Evolutionary conservation across 2,888 invertebrate genomes (phyloP), one percentile per base, ranked within the genome.

Genomic region (Aphrophora alni): DNA sequence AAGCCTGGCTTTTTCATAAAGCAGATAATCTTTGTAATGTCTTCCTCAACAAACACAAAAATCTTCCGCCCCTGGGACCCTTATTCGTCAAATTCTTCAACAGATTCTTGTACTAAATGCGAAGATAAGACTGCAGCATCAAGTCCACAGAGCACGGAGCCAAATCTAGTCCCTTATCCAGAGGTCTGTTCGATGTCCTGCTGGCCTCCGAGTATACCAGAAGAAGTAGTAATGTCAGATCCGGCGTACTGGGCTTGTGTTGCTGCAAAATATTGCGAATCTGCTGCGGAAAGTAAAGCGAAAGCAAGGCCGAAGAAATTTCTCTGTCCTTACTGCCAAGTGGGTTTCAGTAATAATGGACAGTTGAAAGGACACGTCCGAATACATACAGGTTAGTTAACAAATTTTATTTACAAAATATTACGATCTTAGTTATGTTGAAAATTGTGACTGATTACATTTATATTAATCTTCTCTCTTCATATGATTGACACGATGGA

Each of bases 261-360:
- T 59, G 82, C 83, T 12, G 78, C 79, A 14, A 79, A 75, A 1
- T 44, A 28, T 10, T 70, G 69, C 10, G 78, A 75, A n/a, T 85
- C 89, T 89, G 81, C 90, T 89, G 87, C 90, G 89, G 89, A 90
- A 89, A 77, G 90, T 88, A 90, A 90, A 85, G 89, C 90, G 77
- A 95, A 96, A 86, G 93, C 95, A 85, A 90, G 97, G 0, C 97
- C 97, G 0, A 96, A 97, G 88, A 96, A 96, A 87, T 98, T 97
- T 88, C 93, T 95, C 84, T 98, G 98, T 86, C 94, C 95, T 0
- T 94, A 96, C 86, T 97, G 97, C 87, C 92, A 95, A 85, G 95
- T 96, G 0, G 96, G 95, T 0, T 97, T 97, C 88, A 96, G 96
- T n/a, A 97, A 97, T 88, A 97, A 97, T 88, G 97, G 97, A 0